Base-by-base conservation (phyloP, 2,888 invertebrate genomes). In the Keiferia lycopersicella region DNA sequence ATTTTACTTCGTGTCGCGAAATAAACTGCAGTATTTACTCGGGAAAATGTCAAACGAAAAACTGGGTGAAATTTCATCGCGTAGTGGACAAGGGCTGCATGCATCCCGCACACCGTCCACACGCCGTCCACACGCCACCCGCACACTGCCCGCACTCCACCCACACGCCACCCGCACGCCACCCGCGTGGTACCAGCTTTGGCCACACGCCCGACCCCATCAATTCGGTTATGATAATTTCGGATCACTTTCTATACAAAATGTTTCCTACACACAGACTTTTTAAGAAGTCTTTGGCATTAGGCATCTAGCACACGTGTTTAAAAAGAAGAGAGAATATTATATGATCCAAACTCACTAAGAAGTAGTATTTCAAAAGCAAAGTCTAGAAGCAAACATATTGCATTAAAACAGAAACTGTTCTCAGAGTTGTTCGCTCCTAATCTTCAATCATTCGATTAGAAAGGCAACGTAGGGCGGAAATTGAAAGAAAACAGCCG, bases 181-280 rank as follows among this genome's bases (percentile, higher is more conserved):
- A 8, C 41, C 59, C 34, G 16, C 34, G 8, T n/a, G 50, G 6
- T 8, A 18, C 18, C 50, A 2, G 20, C 50, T 50, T 18, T 18
- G 20, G 50, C 50, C 50, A 20, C 50, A 50, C 50, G 11, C 18
- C 20, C 51, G 22, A 7, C 26, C 22, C 64, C 58, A 57, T 66
- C 66, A 65, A 69, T 66, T 67, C 59, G 62, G 64, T 69, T 69
- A 69, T 69, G 68, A 68, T 67, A 69, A 69, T 68, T 58, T 65
- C 34, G 16, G 63, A 67, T 65, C 66, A 66, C 65, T 62, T 58
- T 45, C 65, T 62, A 58, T 39, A 62, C 51, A 14, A 20, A 39
- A 16, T 41, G n/a, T 38, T 41, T 41, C 41, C 6, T 61, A n/a
- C 45, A 45, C 48, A 20, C 26, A 12, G 22, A 45, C 48, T n/a